Conservation (phyloP, 2,113 vertebrate species). For the Miniopterus natalensis region DNA sequence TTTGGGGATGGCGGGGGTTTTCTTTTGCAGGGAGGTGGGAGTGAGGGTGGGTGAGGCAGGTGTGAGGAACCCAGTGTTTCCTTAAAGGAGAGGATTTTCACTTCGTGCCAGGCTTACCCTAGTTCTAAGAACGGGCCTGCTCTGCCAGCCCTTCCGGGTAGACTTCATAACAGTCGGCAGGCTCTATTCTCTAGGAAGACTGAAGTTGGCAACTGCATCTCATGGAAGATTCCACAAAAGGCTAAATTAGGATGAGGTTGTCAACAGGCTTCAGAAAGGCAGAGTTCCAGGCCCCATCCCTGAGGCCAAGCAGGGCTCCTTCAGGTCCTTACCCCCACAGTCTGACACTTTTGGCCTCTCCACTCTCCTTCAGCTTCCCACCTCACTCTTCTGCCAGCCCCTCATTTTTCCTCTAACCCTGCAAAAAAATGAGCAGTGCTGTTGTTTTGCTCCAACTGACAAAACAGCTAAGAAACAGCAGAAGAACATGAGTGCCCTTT, state of each 20-base stretch:
- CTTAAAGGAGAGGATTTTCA: background rate
- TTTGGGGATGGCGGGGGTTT: background rate
- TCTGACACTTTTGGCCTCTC: background rate
- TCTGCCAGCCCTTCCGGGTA: background rate
- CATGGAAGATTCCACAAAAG: constrained; percentile 75
- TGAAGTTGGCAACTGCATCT: constrained; percentile 70
- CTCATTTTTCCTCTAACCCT: constrained; percentile 72
- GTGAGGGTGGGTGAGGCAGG: background rate
- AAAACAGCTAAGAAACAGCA: constrained; percentile 77
- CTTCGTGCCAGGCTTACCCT: background rate
- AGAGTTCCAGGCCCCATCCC: constrained; percentile 43
- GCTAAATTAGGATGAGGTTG: constrained; percentile 66
- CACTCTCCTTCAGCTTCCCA: background rate
- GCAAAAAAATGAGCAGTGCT: constrained; percentile 57
- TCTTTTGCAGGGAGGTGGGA: too few relatives aligned
- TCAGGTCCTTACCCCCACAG: constrained; percentile 37
- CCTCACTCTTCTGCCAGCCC: constrained; percentile 60
- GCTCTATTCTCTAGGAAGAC: constrained; percentile 70
- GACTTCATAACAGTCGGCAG: constrained; percentile 55
- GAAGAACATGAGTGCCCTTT: constrained; percentile 77
- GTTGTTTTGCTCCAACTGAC: constrained; percentile 78
- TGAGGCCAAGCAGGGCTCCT: background rate
- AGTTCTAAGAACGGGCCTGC: background rate
- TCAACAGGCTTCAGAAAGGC: constrained; percentile 59
- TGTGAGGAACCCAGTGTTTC: background rate